Evolutionary conservation across 2,888 invertebrate genomes (phyloP), one percentile per base, ranked within the genome.

Genomic region (Latrodectus elegans): DNA sequence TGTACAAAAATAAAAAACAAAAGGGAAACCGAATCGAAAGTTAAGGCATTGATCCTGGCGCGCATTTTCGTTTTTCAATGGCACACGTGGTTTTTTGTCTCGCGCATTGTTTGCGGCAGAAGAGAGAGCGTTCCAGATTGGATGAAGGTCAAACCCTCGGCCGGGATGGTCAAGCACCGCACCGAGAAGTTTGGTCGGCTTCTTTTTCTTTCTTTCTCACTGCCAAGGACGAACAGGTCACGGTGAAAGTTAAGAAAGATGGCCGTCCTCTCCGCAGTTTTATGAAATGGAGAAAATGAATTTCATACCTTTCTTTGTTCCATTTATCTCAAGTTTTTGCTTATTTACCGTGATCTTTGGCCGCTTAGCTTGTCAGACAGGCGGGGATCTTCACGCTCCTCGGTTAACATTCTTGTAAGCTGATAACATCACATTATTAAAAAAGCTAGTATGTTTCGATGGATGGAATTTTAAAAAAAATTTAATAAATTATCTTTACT

Each of bases 191-290:
- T 80, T 60, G 80, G 80, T 72, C 70, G 67, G 77, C 38, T 76
- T 76, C 65, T 76, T 65, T n/a, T 73, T 49, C 51, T 67, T 65
- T 51, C 67, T 81, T 67, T 64, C 74, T 75, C 85, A 86, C 80
- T 80, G 85, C 75, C 85, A 86, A 86, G 85, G 85, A 86, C 85
- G 80, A 86, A 80, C 80, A 86, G 85, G 85, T 86, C 85, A 86
- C 85, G 75, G 85, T 80, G 85, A 80, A 86, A 85, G 80, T 86
- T 80, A 79, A 22, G 38, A 38, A 81, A 86, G 80, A 86, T 75
- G 65, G 67, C 80, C 60, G 65, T 38, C 38, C 38, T 38, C 73
- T 73, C 55, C 15, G 78, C 60, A 38, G 38, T 38, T 65, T 84
- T 73, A 78, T 78, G 67, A 77, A 73, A 65, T 78, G 70, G 65